A percentile compares a stretch with the other conserved stretches of the same genome.
phyloP scores from a whole-genome alignment of 1,140 invertebrate species.

The Bombus confusus region DNA sequence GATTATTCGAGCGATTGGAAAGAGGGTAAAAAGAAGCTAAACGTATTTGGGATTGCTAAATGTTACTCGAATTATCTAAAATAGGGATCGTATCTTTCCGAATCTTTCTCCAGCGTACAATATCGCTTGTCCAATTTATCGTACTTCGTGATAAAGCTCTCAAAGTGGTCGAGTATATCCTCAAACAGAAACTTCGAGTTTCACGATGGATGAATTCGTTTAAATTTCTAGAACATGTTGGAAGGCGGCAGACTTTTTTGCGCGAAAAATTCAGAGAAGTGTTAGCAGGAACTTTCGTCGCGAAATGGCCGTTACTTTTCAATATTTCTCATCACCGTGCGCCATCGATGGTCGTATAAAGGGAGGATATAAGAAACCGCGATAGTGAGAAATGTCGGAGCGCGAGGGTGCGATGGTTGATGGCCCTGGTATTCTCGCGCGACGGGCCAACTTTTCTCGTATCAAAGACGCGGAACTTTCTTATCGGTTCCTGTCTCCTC shows the following conservation, averaged over 20 bases:
- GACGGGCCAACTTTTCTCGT: slow-evolving; percentile 36
- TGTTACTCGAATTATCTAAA: neutral
- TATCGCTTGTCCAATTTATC: neutral
- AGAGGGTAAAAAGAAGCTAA: neutral
- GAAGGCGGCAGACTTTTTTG: neutral
- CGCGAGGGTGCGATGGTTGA: slow-evolving; percentile 17
- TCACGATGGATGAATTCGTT: slow-evolving; percentile 7
- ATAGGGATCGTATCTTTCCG: neutral
- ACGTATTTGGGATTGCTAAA: neutral
- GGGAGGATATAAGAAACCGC: slow-evolving; percentile 29
- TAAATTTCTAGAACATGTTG: no score
- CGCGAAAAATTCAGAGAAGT: neutral
- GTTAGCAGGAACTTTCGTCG: neutral
- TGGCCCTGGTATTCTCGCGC: slow-evolving; percentile 12
- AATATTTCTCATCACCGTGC: slow-evolving; percentile 44
- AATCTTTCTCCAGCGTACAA: neutral
- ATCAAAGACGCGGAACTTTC: neutral
- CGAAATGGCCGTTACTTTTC: slow-evolving; percentile 45
- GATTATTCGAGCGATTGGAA: neutral
- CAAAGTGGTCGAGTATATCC: neutral
- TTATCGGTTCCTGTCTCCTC: slow-evolving; percentile 1
- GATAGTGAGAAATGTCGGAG: slow-evolving; percentile 31
- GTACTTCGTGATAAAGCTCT: neutral
- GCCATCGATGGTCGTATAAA: neutral
- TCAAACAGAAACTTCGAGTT: neutral